Percentiles rank a stretch among this genome's conserved stretches.
These are phyloP conservation scores for Muschampia plurimacula DNA, from an alignment of 2,888 invertebrate species.

Conservation along the genomic window DNA sequence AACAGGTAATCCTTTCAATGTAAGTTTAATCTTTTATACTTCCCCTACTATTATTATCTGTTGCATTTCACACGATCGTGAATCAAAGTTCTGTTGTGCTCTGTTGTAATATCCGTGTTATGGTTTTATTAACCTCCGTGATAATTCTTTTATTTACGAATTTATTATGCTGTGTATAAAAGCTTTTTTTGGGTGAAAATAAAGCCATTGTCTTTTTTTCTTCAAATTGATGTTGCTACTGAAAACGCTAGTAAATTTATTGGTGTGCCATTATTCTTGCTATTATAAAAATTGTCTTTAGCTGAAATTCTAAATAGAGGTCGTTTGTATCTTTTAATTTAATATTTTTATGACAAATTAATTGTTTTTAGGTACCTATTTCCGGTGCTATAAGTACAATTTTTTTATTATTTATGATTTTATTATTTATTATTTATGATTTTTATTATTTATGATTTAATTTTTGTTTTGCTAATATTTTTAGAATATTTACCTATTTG, in stretches of 20 bases:
- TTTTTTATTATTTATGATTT: too few species aligned
- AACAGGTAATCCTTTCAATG: slow-evolving; percentile 33
- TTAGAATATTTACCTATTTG: too few species aligned
- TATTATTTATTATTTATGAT: too few species aligned
- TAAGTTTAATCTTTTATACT: slow-evolving; percentile 36
- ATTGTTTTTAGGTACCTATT: too few species aligned
- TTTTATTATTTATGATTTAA: too few species aligned
- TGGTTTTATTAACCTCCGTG: slow-evolving; percentile 25
- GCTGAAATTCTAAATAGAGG: not conserved
- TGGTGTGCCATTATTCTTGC: not conserved
- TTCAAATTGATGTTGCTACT: slow-evolving; percentile 12
- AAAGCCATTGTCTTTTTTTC: slow-evolving; percentile 3
- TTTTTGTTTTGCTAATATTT: too few species aligned
- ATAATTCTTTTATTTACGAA: slow-evolving; percentile 31
- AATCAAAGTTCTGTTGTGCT: slow-evolving; percentile 27
- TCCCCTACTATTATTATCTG: slow-evolving; percentile 28
- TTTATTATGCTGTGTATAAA: slow-evolving; percentile 21
- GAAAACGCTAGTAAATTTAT: slow-evolving; percentile 5
- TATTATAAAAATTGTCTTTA: slow-evolving; percentile 5
- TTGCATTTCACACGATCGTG: slow-evolving; percentile 14
- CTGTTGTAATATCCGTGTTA: slow-evolving; percentile 14
- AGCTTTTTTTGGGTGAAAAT: slow-evolving; percentile 7
- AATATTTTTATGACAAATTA: too few species aligned
- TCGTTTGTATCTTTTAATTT: not conserved
- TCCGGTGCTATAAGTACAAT: too few species aligned